Conservation (phyloP, 2,113 vertebrate genomes). For the Lipotes vexillifer region DNA sequence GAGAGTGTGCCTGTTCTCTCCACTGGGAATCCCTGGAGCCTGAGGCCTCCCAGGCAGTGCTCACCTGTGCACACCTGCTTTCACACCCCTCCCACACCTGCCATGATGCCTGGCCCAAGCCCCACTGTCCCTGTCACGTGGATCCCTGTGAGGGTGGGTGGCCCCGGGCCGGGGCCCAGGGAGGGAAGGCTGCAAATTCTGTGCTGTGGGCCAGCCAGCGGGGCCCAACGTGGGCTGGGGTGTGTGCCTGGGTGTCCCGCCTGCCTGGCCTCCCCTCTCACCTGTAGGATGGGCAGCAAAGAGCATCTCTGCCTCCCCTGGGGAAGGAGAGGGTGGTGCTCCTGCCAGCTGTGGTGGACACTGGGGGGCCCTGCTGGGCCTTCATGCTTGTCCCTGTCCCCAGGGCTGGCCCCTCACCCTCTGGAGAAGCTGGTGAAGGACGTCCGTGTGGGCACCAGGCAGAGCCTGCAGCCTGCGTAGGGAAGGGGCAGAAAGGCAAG, state of each 20-base stretch:
- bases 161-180: accelerated
- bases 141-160: background rate
- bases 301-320: too few species aligned
- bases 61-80: accelerated
- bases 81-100: accelerated
- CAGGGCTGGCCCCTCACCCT: accelerated
- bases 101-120: accelerated
- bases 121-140: accelerated
- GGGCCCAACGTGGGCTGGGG: background rate
- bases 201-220: background rate
- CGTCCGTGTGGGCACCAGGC: background rate
- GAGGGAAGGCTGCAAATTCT: background rate
- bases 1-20: accelerated
- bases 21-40: accelerated
- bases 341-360: accelerated
- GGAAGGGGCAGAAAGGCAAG: background rate
- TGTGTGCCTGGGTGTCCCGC: background rate
- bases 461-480: background rate
- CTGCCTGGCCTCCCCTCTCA: too few species aligned
- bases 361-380: background rate
- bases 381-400: too few species aligned
- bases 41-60: accelerated
- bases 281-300: background rate
- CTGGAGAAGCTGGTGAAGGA: background rate
- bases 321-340: background rate